These are phyloP conservation scores for Coelogynopora nodosa DNA, from an alignment of 2,888 invertebrate species.

Conservation along the genomic window DNA sequence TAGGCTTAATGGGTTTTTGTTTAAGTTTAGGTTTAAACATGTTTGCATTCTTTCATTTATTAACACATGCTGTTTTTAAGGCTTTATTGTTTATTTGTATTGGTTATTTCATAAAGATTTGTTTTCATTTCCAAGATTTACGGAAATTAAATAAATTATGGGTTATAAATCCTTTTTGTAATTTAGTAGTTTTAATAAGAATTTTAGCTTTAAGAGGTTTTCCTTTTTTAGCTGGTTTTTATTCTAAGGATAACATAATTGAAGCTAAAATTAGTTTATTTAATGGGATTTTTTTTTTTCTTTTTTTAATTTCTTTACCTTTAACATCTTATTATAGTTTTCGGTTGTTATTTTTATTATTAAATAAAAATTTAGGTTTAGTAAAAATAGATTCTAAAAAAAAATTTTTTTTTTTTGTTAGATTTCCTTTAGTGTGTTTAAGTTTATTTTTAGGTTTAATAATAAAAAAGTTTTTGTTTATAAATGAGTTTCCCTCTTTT, in stretches of 20 bases:
- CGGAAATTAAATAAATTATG: slow-evolving; percentile 60
- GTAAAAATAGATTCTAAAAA: slow-evolving; percentile 21
- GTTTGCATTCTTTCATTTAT: slow-evolving; percentile 71
- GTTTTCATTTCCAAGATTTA: slow-evolving; percentile 69
- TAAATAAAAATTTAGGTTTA: slow-evolving; percentile 22
- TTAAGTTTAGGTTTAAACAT: slow-evolving; percentile 65
- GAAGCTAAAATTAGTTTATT: slow-evolving; percentile 47
- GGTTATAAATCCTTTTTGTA: slow-evolving; percentile 51
- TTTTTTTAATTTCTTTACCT: slow-evolving; percentile 47
- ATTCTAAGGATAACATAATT: slow-evolving; percentile 54
- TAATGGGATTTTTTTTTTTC: slow-evolving; percentile 41
- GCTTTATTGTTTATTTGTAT: slow-evolving; percentile 73
- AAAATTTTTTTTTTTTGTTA: slow-evolving; percentile 22
- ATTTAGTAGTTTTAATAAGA: slow-evolving; percentile 48
- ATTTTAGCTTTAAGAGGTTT: slow-evolving; percentile 51
- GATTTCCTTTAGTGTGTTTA: neutral
- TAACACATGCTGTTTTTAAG: slow-evolving; percentile 74
- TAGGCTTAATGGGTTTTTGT: slow-evolving; percentile 72
- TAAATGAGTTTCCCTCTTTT: slow-evolving; percentile 5
- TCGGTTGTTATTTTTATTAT: slow-evolving; percentile 46
- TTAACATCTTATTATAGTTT: slow-evolving; percentile 48
- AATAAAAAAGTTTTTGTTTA: slow-evolving; percentile 31
- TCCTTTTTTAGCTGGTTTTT: slow-evolving; percentile 55
- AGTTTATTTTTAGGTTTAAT: slow-evolving; percentile 31
- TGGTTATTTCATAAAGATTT: slow-evolving; percentile 70